Percentiles rank a stretch among this genome's conserved stretches.
Conservation (phyloP, 2,888 invertebrate genomes). For the Scrobipalpa costella region DNA sequence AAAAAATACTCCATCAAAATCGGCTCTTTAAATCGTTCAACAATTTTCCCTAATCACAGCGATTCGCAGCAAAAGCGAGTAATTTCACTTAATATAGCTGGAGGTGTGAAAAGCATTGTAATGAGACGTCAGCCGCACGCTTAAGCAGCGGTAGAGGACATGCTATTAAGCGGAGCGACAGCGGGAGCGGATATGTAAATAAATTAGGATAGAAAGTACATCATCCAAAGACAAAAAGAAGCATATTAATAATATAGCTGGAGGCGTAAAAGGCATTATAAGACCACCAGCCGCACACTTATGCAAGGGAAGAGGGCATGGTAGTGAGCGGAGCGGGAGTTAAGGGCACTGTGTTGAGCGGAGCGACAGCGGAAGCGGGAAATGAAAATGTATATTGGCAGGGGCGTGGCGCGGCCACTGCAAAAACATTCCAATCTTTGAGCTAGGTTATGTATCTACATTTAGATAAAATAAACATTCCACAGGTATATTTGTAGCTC, state of each 20-base stretch:
- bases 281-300: conserved; percentile 24
- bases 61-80: conserved; percentile 13
- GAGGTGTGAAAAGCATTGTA: conserved; percentile 28
- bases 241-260: not conserved
- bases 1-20: not conserved
- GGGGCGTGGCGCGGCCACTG: too few relatives aligned
- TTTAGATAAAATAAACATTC: too few relatives aligned
- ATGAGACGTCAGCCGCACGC: conserved; percentile 26
- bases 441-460: too few relatives aligned
- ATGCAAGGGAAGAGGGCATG: not conserved
- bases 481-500: too few relatives aligned
- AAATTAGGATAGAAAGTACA: too few relatives aligned
- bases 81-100: conserved; percentile 19
- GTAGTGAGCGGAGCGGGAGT: not conserved
- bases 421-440: too few relatives aligned
- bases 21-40: not conserved
- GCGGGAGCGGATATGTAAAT: too few relatives aligned
- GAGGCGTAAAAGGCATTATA: conserved; percentile 28
- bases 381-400: not conserved
- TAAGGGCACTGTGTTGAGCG: too few relatives aligned
- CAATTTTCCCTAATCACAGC: conserved; percentile 4
- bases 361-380: not conserved
- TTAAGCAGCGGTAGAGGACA: not conserved
- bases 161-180: not conserved
- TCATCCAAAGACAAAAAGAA: too few relatives aligned